phyloP scores from a whole-genome alignment of 2,797 vertebrate species.

The Sebastes minor region DNA sequence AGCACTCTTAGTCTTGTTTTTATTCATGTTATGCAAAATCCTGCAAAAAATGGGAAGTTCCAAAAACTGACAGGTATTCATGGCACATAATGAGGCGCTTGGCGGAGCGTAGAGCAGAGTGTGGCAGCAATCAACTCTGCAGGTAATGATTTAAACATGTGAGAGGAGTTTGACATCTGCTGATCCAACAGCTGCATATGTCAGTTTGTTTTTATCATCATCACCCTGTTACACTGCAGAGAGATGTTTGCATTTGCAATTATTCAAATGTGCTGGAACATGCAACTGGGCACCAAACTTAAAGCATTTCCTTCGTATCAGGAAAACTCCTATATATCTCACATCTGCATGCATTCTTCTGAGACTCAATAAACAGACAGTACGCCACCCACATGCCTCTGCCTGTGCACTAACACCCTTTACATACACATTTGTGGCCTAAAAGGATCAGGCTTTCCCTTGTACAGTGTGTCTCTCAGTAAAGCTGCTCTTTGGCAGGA shows the following conservation, averaged over 20 bases:
- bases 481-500: conserved; percentile 60
- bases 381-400: conserved; percentile 28
- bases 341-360: conserved; percentile 34
- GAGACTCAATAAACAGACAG: conserved; percentile 23
- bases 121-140: not conserved
- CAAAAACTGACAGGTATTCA: not conserved
- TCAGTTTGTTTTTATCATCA: not conserved
- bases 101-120: not conserved
- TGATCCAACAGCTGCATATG: not conserved
- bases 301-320: not conserved
- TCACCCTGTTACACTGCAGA: not conserved
- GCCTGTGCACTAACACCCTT: conserved; percentile 55
- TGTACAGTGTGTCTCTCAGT: conserved; percentile 66
- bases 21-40: no score
- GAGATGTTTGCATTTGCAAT: not conserved
- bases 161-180: not conserved
- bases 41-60: not conserved
- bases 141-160: conserved; percentile 10
- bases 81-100: not conserved
- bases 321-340: not conserved
- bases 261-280: not conserved
- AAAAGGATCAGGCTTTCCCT: conserved; percentile 56
- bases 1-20: no score
- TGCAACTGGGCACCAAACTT: not conserved
- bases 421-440: conserved; percentile 54